Conservation (phyloP, 2,113 vertebrate species). For the Thunnus maccoyii region DNA sequence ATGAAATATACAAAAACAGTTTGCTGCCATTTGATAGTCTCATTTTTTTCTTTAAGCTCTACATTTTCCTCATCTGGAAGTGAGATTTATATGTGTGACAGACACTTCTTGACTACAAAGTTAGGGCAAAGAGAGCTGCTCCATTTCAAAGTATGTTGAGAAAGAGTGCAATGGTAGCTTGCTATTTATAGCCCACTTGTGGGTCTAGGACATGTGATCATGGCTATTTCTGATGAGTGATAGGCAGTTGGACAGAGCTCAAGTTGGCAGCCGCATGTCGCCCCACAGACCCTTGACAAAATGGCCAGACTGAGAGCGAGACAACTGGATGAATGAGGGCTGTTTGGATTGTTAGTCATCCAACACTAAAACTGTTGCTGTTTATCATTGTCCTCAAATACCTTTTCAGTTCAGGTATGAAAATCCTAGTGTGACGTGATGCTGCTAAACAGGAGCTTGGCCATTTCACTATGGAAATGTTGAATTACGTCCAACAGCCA, state of each 20-base stretch:
- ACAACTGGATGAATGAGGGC: slow-evolving; percentile 58
- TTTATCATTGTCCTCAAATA: slow-evolving; percentile 52
- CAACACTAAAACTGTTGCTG: slow-evolving; percentile 33
- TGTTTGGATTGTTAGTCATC: slow-evolving; percentile 46
- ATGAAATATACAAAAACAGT: too few species aligned
- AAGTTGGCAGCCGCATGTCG: slow-evolving; percentile 79
- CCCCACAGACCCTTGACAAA: slow-evolving; percentile 74
- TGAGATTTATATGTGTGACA: not conserved
- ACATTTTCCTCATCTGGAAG: not conserved
- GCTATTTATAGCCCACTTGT: slow-evolving; percentile 80
- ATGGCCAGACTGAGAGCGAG: slow-evolving; percentile 63
- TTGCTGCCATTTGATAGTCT: not conserved
- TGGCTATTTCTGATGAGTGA: slow-evolving; percentile 82
- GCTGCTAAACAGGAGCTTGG: not conserved
- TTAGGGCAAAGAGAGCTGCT: slow-evolving; percentile 21
- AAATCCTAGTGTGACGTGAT: not conserved
- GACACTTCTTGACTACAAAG: not conserved
- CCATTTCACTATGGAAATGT: not conserved
- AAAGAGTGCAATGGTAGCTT: slow-evolving; percentile 57
- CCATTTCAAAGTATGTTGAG: slow-evolving; percentile 48
- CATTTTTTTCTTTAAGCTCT: too few species aligned
- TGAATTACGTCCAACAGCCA: not conserved
- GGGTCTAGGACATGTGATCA: slow-evolving; percentile 81
- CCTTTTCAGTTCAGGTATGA: slow-evolving; percentile 29
- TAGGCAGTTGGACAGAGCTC: slow-evolving; percentile 75